Evolutionary conservation across 2,888 invertebrate species (phyloP).

Genomic region (Chloromyia formosa): DNA sequence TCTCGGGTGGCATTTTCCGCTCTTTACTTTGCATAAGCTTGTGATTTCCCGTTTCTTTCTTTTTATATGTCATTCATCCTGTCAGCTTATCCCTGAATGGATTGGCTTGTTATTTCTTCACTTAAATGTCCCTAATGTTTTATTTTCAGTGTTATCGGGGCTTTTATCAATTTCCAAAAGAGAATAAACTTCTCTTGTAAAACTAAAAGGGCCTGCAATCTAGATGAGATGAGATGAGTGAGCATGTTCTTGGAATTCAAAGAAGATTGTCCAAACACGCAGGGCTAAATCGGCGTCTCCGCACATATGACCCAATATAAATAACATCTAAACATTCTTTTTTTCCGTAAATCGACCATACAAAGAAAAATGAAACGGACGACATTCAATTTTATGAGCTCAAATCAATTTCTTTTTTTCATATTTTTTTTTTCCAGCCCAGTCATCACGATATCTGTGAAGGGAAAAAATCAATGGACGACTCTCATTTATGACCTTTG

Average conservation of each 20-base stretch:
- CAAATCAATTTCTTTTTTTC: background rate
- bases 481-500: background rate
- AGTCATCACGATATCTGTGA: background rate
- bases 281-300: no score
- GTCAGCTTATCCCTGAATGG: slow-evolving; percentile 4
- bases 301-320: no score
- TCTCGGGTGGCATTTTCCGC: background rate
- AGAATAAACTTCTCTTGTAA: background rate
- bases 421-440: background rate
- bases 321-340: no score
- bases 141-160: background rate
- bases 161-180: background rate
- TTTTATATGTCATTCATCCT: background rate
- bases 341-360: background rate
- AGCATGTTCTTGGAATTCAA: no score
- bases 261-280: no score
- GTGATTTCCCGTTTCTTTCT: background rate
- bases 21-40: slow-evolving; percentile 7
- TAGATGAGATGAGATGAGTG: background rate
- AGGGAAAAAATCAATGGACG: background rate
- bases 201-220: background rate
- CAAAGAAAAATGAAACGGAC: background rate
- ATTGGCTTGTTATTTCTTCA: background rate
- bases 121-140: background rate
- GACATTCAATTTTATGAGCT: background rate